Base-by-base conservation (phyloP, 2,797 vertebrate genomes). In the Enteromius fasciolatus region DNA sequence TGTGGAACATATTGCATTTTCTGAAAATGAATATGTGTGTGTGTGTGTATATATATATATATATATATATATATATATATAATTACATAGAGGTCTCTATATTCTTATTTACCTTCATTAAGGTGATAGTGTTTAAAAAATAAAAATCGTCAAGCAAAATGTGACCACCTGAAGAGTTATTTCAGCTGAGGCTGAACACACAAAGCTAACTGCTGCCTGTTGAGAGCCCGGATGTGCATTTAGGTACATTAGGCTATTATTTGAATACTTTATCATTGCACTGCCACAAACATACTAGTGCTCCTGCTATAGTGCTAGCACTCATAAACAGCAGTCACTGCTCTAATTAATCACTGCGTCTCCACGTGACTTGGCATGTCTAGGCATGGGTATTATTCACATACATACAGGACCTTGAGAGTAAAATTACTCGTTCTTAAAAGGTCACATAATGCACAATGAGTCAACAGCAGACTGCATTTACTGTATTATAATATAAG, bases 351-450 rank as follows among this genome's bases (percentile, higher is more conserved):
- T 82, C 48, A 67, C 48, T 41, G 8, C 23, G 17, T 75, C 46
- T 48, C 4, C 46, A 75, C 0, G 36, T 67, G 80, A 82, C 59
- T 76, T 76, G 61, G 48, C 61, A 54, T n/a, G 25, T 54, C 44
- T 48, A 44, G 61, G 12, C 61, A 67, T 31, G 46, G 44, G 50
- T 33, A 76, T 82, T 76, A 82, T 20, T 82, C 80, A 82, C 48
- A 31, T 76, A 36, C 33, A 46, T 67, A 31, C 18, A 44, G 46
- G 36, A 46, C 36, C 33, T 33, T 46, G 48, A 75, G 63, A 82
- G 63, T 33, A 33, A 82, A 82, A 76, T 46, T 3, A 33, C 23
- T 82, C 17, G 36, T 68, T 82, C 72, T 67, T 76, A 82, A 82
- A 82, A 76, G 80, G 72, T 76, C 80, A 57, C 23, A 17, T 57